phyloP scores from a whole-genome alignment of 2,888 invertebrate species.

The Pterostichus niger region DNA sequence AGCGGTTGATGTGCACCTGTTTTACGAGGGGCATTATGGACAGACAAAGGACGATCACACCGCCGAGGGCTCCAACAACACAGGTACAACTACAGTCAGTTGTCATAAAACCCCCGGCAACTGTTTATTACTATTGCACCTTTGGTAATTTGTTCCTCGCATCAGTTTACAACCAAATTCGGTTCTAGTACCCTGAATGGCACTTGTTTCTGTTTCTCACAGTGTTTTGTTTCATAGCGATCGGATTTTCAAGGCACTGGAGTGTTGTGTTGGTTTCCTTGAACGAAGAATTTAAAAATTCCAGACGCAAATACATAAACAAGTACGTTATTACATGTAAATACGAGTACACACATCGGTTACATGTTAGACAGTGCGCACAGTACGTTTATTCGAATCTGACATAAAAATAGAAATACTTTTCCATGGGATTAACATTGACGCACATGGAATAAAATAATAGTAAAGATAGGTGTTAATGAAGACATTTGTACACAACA shows the following conservation, averaged over 20 bases:
- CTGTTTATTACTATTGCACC: constrained; percentile 72
- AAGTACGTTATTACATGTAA: constrained; percentile 53
- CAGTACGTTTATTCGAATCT: constrained; percentile 44
- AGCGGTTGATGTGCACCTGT: constrained; percentile 44
- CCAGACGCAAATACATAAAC: constrained; percentile 53
- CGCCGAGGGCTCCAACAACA: background rate
- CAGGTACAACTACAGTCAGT: constrained; percentile 33
- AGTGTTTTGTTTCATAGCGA: constrained; percentile 21
- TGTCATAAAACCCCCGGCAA: constrained; percentile 64
- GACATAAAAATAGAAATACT: constrained; percentile 49
- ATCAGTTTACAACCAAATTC: constrained; percentile 24
- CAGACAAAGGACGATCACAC: constrained; percentile 51
- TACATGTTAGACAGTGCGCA: constrained; percentile 3
- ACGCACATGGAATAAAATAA: constrained; percentile 56
- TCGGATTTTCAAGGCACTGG: constrained; percentile 27
- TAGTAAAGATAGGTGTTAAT: constrained; percentile 53
- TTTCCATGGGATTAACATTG: constrained; percentile 40
- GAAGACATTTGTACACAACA: constrained; percentile 37
- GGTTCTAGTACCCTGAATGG: background rate
- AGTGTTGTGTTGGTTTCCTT: constrained; percentile 31
- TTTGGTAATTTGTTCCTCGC: constrained; percentile 70
- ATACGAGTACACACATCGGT: constrained; percentile 9
- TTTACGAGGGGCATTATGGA: constrained; percentile 49
- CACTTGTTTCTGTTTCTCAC: constrained; percentile 14
- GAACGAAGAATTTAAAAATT: constrained; percentile 42